phyloP scores from a whole-genome alignment of 2,797 vertebrate genomes.

The Xenentodon cancila region DNA sequence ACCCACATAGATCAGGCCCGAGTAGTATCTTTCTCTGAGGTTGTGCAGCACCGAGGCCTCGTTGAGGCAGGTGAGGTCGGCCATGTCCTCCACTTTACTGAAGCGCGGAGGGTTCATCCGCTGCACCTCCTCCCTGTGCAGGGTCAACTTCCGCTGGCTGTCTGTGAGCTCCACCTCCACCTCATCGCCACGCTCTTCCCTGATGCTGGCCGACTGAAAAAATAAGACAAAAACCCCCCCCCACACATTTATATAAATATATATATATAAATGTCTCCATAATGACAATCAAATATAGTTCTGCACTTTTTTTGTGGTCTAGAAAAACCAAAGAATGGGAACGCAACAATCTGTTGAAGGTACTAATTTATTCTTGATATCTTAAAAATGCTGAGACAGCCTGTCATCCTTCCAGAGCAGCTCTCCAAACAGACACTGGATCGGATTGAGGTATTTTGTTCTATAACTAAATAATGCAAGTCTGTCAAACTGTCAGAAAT shows the following conservation, averaged over 20 bases:
- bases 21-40: conserved; percentile 92
- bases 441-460: conserved; percentile 4
- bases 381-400: not conserved
- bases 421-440: not conserved
- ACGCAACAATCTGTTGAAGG: too few species aligned
- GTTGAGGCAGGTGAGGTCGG: conserved; percentile 94
- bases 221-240: not conserved
- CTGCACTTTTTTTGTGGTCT: too few species aligned
- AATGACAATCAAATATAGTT: too few species aligned
- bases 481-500: not conserved
- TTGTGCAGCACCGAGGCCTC: conserved; percentile 95
- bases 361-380: too few species aligned
- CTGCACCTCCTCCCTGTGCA: conserved; percentile 91
- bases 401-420: conserved; percentile 2
- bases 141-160: conserved; percentile 83
- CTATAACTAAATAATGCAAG: conserved; percentile 9
- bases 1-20: conserved; percentile 94
- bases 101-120: conserved; percentile 95
- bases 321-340: too few species aligned
- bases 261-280: too few species aligned
- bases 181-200: conserved; percentile 88
- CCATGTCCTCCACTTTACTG: conserved; percentile 96
- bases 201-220: conserved; percentile 86
- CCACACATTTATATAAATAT: not conserved
- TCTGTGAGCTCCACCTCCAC: conserved; percentile 92